Evolutionary conservation across 2,113 vertebrate species (phyloP), one percentile per base, ranked within the genome.

Genomic region (Nibea albiflora): DNA sequence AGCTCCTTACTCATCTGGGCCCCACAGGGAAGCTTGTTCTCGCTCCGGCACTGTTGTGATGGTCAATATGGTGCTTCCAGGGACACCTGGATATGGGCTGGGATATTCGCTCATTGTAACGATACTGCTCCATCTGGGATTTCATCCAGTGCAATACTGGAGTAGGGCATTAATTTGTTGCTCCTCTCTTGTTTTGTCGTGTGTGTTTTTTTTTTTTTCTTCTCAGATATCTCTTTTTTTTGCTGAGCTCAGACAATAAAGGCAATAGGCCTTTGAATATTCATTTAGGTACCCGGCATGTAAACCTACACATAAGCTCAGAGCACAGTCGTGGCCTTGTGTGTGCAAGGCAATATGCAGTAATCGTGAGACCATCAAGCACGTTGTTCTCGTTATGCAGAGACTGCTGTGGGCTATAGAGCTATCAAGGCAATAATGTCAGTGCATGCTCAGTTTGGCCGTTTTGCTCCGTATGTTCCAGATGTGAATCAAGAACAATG

Each of bases 1-100:
- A 93, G 91, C 92, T 92, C 92, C 81, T 94, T 91, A 92, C 88
- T 93, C 93, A 93, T 93, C 82, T 77, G 70, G 82, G 80, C 89
- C 91, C 92, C 91, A 90, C 88, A 86, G 92, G 91, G 92, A 90
- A 87, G 80, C 85, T 79, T 82, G 92, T 90, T 92, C 90, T 86
- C 28, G 35, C 81, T 88, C 58, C 85, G 60, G 60, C 78, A 79
- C 82, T 85, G 84, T 89, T 89, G 86, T 81, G 84, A 89, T 92
- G 91, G 91, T 92, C 90, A 91, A 91, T 92, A 93, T 83, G 20
- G 76, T 49, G 86, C 83, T 92, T 81, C 88, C 81, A 85, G 90
- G 83, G 89, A 90, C 91, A 92, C 87, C 89, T 91, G 89, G 90
- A 80, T 84, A 50, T 67, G 71, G 44, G 76, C 70, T 79, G 50